Conservation (phyloP, 2,113 vertebrate species). For the Ceratotherium simum region DNA sequence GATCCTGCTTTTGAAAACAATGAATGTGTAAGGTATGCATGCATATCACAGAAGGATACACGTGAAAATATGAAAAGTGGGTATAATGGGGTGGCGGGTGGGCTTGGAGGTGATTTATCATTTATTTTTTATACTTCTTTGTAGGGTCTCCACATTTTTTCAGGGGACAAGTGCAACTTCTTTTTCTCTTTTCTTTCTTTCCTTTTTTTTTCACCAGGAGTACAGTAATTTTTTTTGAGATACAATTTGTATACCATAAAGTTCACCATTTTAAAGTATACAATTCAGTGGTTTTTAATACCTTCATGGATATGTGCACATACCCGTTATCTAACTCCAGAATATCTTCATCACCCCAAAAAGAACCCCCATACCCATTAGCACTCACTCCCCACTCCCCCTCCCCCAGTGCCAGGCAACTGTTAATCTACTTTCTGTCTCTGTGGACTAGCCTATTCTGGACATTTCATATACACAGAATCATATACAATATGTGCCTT, state of each 20-base stretch:
- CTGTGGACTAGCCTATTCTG: background rate
- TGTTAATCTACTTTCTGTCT: fast-evolving
- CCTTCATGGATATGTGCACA: background rate
- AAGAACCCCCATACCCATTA: background rate
- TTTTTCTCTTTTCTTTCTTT: background rate
- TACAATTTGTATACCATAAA: background rate
- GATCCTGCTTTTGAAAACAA: background rate
- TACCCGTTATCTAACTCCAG: background rate
- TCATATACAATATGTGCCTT: background rate
- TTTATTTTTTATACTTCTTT: background rate
- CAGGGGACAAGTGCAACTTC: background rate
- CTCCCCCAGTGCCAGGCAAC: background rate
- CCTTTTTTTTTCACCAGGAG: background rate
- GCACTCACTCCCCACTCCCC: background rate
- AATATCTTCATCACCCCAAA: background rate
- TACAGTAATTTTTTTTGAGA: background rate
- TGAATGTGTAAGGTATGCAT: fast-evolving
- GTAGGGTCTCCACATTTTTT: background rate
- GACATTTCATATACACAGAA: too few species aligned
- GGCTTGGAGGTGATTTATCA: too few species aligned
- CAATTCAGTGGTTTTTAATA: background rate
- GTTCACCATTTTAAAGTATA: background rate
- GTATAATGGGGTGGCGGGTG: background rate
- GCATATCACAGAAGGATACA: fast-evolving
- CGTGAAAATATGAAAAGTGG: background rate